A percentile compares a stretch with the other conserved stretches of the same genome.
These are phyloP conservation scores for Falcaria lacertinaria DNA, from an alignment of 2,888 invertebrate genomes.

Conservation along the genomic window DNA sequence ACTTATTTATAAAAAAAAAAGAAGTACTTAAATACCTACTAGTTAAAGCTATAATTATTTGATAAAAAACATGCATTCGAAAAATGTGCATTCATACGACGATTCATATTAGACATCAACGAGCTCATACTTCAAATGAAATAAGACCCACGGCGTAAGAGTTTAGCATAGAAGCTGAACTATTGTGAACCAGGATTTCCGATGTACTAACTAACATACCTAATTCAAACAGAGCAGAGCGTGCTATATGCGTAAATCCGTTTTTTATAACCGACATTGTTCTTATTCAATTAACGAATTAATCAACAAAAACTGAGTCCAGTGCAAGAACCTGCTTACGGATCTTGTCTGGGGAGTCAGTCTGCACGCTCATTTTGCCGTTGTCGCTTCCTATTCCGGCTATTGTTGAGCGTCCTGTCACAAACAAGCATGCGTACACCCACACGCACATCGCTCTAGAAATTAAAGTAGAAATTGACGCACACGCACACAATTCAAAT, in stretches of 20 bases:
- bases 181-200: slow-evolving; percentile 67
- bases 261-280: slow-evolving; percentile 35
- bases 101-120: neutral
- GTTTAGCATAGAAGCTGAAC: slow-evolving; percentile 17
- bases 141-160: slow-evolving; percentile 3
- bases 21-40: too few species aligned
- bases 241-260: slow-evolving; percentile 50
- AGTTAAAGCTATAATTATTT: too few species aligned
- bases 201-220: slow-evolving; percentile 26
- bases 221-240: slow-evolving; percentile 42
- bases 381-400: slow-evolving; percentile 75
- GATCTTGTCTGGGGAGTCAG: slow-evolving; percentile 61
- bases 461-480: slow-evolving; percentile 25
- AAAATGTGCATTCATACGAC: neutral
- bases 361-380: slow-evolving; percentile 61
- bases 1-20: too few species aligned
- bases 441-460: slow-evolving; percentile 26
- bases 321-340: slow-evolving; percentile 62
- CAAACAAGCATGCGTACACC: slow-evolving; percentile 50
- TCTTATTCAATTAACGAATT: slow-evolving; percentile 48
- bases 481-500: slow-evolving; percentile 13
- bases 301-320: slow-evolving; percentile 43
- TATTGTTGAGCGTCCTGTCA: slow-evolving; percentile 74
- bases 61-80: neutral
- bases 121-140: neutral